Evolutionary conservation across 1,140 invertebrate species (phyloP).

Genomic region (Homarus americanus): DNA sequence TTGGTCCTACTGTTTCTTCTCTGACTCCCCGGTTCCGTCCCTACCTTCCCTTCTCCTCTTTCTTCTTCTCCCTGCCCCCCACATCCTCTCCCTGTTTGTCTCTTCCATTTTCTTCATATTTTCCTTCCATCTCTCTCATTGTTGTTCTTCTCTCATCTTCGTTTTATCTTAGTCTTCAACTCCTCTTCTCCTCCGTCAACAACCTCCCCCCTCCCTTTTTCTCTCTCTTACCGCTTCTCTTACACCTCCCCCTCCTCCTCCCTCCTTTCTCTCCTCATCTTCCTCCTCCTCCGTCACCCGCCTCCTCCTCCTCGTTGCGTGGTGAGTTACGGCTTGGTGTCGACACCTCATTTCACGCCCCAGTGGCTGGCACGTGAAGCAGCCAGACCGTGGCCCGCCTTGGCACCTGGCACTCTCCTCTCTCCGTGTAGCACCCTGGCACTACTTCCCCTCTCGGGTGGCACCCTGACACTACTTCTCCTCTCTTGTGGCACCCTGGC

Average conservation of each 20-base stretch:
- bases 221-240: background rate
- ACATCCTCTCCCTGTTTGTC: background rate
- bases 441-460: background rate
- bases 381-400: conserved; percentile 18
- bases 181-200: background rate
- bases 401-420: conserved; percentile 42
- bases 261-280: background rate
- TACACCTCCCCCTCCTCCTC: background rate
- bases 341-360: conserved; percentile 69
- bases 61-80: background rate
- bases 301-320: conserved; percentile 13
- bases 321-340: conserved; percentile 49
- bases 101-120: background rate
- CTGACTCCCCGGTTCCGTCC: no score
- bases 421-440: background rate
- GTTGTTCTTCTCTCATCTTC: background rate
- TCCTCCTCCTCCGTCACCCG: background rate
- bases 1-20: no score
- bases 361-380: conserved; percentile 50
- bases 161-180: background rate
- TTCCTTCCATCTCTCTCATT: background rate
- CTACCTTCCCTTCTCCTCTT: background rate
- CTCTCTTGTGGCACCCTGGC: background rate
- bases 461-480: background rate
- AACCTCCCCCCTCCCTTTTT: background rate